Percentiles rank a stretch among this genome's conserved stretches.
phyloP scores from a whole-genome alignment of 2,888 invertebrate species.

The Bhutanitis thaidina region DNA sequence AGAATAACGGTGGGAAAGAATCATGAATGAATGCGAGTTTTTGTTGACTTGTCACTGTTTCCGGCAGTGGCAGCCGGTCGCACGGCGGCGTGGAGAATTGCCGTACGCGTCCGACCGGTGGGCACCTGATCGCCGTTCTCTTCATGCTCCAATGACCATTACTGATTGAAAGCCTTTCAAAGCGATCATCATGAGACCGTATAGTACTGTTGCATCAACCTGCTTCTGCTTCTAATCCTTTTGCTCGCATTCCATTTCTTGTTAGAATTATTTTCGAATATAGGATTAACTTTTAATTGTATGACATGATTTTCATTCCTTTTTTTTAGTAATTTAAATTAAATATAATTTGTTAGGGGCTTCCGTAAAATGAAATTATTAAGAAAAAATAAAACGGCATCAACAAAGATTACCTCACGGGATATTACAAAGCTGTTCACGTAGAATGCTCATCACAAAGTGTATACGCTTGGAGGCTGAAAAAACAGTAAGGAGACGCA shows the following conservation, averaged over 20 bases:
- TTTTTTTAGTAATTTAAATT: too few relatives aligned
- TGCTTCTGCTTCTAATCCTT: conserved; percentile 9
- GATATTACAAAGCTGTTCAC: conserved; percentile 55
- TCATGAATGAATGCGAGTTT: conserved; percentile 73
- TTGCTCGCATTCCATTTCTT: conserved; percentile 5
- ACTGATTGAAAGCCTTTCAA: conserved; percentile 55
- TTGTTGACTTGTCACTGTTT: conserved; percentile 77
- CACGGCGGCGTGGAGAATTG: conserved; percentile 73
- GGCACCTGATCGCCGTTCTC: conserved; percentile 40
- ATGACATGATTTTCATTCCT: too few relatives aligned
- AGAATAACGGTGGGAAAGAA: conserved; percentile 46
- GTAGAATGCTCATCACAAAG: conserved; percentile 56
- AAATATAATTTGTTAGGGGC: too few relatives aligned
- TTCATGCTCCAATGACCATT: conserved; percentile 55
- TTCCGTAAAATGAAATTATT: background rate
- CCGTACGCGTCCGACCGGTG: conserved; percentile 68
- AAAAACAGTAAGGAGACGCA: conserved; percentile 66
- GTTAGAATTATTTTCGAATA: background rate
- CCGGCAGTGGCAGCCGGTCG: conserved; percentile 57
- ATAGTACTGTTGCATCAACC: conserved; percentile 33
- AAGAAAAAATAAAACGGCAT: background rate
- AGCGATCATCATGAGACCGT: conserved; percentile 49
- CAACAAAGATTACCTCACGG: conserved; percentile 30
- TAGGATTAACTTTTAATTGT: background rate
- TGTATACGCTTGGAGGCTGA: conserved; percentile 48